phyloP scores from a whole-genome alignment of 1,140 invertebrate genomes.

The Archegozetes longisetosus region DNA sequence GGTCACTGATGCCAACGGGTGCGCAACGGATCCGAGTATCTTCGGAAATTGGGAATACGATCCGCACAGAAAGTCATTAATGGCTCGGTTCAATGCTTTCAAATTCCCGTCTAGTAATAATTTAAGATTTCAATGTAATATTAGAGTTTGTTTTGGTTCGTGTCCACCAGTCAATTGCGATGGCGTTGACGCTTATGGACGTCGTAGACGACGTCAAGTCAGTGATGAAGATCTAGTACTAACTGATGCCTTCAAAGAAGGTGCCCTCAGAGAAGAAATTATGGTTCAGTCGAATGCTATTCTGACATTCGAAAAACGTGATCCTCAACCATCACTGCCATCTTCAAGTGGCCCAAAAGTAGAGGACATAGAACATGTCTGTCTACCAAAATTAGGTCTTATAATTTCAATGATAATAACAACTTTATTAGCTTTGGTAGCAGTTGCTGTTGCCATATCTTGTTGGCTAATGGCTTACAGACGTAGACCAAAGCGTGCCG shows the following conservation, averaged over 20 bases:
- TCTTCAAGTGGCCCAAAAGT: conserved; percentile 40
- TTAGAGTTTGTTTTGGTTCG: conserved; percentile 81
- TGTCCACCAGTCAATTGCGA: conserved; percentile 88
- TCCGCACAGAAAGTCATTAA: conserved; percentile 56
- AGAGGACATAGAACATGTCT: conserved; percentile 61
- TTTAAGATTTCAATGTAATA: conserved; percentile 88
- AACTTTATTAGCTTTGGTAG: conserved; percentile 71
- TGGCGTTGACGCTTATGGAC: conserved; percentile 70
- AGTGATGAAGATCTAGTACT: conserved; percentile 17
- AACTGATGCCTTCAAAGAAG: conserved; percentile 38
- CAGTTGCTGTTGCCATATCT: conserved; percentile 79
- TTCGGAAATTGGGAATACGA: conserved; percentile 85
- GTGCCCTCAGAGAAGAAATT: conserved; percentile 76
- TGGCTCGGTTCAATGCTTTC: conserved; percentile 76
- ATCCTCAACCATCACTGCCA: conserved; percentile 47
- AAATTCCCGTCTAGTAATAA: conserved; percentile 90
- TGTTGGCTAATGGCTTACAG: conserved; percentile 88
- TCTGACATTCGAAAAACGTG: conserved; percentile 65
- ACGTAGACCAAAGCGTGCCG: conserved; percentile 55
- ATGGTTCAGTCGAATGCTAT: conserved; percentile 81
- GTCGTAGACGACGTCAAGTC: conserved; percentile 44
- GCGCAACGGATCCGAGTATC: conserved; percentile 75
- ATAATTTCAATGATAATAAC: conserved; percentile 81
- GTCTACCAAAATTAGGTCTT: conserved; percentile 78
- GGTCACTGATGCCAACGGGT: conserved; percentile 84